Evolutionary conservation across 2,797 vertebrate genomes (phyloP), one percentile per base, ranked within the genome.

Genomic region (Scarus forsteni): DNA sequence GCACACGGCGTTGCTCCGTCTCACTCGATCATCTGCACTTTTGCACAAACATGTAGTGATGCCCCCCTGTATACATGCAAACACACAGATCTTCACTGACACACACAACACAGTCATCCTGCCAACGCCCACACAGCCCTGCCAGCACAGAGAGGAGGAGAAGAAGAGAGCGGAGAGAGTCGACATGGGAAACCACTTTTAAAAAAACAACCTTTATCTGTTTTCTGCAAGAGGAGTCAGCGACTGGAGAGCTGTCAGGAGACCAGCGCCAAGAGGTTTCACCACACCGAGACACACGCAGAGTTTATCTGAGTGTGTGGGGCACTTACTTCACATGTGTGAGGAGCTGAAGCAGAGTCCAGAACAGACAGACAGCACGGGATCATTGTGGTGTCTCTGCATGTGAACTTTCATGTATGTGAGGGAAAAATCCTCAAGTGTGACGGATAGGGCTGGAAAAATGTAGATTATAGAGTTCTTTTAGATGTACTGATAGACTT

Each of bases 161-260:
- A 46, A 56, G 43, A 73, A 50, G 15, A 36, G 54, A 77, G 64
- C 8, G 39, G 76, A 63, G 75, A 60, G 60, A 67, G 60, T 62
- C 51, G 84, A 82, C 71, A 75, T 45, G 62, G 58, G 64, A 78
- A 77, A 77, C 71, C 61, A 80, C 77, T 79, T 86, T 70, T 27
- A 27, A 63, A 70, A 66, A 86, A 79, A 68, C 78, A 74, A 76
- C 82, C 88, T 87, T 84, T 59, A 85, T 87, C 73, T 58, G 67
- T 68, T 84, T 81, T 79, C 79, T 85, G 80, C 54, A 11, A 63
- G 76, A 58, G 68, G 68, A 76, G 49, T 46, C 65, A 54, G 53
- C 0, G 52, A 78, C 75, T 76, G 64, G 69, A 73, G 62, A 53
- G 78, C 79, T 86, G 87, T 89, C 85, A 77, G 51, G 70, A 56